Base-by-base conservation (phyloP, 2,888 invertebrate species). In the Clitarchus hookeri region DNA sequence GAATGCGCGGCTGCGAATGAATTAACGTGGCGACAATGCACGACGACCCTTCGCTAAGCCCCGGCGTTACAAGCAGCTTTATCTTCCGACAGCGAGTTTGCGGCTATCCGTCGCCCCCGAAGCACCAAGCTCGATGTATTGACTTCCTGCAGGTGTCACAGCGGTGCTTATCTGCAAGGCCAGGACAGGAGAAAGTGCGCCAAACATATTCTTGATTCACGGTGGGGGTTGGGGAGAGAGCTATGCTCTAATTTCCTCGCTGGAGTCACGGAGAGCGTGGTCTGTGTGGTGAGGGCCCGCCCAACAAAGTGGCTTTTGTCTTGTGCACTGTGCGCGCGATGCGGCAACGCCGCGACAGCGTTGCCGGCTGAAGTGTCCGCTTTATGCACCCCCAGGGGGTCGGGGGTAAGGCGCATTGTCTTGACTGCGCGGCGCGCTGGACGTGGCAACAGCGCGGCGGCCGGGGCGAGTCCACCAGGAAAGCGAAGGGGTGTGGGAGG, bases 171-270 rank as follows among this genome's bases (percentile, higher is more conserved):
- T 65, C 65, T 65, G 65, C 65, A 11, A n/a, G 23, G 65, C 65
- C 65, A 19, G 13, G 19, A 19, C 65, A 65, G 65, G 65, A 65
- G 65, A 65, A 65, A 65, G 65, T 65, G 65, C 23, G n/a, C 23
- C 23, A 19, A n/a, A 65, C n/a, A 23, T n/a, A 65, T 65, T 65
- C 65, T 65, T 65, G 65, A 65, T 65, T 19, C 65, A 65, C 65
- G 65, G 16, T 1, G 65, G 19, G 11, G 65, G n/a, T 23, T n/a
- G 16, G n/a, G n/a, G 65, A 23, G 65, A 65, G 65, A 65, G n/a
- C 65, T 65, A 65, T 65, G 65, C 65, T 65, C 65, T 65, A 65
- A 65, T 65, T 65, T 65, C 65, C 65, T 65, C 65, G 65, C n/a
- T 16, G 19, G 65, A 65, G n/a, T 19, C 65, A 65, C 65, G 13